phyloP scores from a whole-genome alignment of 1,140 invertebrate species.

The Subanguina moxae region DNA sequence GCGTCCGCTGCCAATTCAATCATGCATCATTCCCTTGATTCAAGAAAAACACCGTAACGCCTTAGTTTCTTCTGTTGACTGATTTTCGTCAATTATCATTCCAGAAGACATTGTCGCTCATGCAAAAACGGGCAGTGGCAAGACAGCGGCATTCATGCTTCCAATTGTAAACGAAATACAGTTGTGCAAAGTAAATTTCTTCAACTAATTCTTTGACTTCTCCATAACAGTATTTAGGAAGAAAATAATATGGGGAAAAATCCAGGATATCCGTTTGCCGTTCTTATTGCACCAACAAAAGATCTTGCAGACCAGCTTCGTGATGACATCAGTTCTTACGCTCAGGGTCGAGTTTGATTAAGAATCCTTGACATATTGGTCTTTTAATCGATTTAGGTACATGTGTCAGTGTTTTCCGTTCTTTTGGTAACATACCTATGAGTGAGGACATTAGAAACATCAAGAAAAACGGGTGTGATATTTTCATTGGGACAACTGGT shows the following conservation, averaged over 20 bases:
- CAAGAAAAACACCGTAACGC: background rate
- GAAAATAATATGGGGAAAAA: background rate
- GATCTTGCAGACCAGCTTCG: conserved; percentile 16
- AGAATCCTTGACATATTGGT: background rate
- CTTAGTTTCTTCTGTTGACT: background rate
- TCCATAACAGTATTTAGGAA: background rate
- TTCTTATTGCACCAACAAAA: conserved; percentile 25
- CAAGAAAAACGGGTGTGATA: conserved; percentile 24
- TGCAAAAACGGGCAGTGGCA: conserved; percentile 30
- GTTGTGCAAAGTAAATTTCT: background rate
- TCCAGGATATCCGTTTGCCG: conserved; percentile 14
- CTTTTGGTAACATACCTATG: conserved; percentile 23
- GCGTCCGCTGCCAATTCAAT: conserved; percentile 18
- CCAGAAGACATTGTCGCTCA: conserved; percentile 22
- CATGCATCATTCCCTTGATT: conserved; percentile 10
- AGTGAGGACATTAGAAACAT: conserved; percentile 7
- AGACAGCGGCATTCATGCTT: conserved; percentile 27
- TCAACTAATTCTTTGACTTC: too few species aligned
- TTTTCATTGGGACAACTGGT: conserved; percentile 17
- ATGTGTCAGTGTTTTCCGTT: conserved; percentile 13
- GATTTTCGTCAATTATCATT: too few species aligned
- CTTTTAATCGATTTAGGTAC: conserved; percentile 11
- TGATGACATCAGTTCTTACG: conserved; percentile 16
- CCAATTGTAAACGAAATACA: conserved; percentile 23
- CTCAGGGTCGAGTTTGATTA: conserved; percentile 5